Conservation (phyloP, 2,113 vertebrate species). For the Microcebus murinus region DNA sequence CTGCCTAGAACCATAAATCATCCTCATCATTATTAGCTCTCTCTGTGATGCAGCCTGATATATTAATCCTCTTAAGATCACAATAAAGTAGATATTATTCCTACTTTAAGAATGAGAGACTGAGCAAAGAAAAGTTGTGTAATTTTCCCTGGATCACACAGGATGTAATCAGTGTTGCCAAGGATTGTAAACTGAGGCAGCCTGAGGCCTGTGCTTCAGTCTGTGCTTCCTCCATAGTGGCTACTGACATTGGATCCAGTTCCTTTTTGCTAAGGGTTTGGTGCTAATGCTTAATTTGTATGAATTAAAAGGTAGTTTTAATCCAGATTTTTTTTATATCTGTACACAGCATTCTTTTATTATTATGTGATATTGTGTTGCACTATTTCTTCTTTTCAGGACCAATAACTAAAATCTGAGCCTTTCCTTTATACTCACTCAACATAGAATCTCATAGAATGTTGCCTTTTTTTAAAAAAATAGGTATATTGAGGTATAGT, state of each 20-base stretch:
- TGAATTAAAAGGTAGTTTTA: background rate
- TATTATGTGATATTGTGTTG: no score
- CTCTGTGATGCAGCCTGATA: background rate
- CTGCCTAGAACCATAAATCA: background rate
- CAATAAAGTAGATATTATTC: background rate
- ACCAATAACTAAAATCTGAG: background rate
- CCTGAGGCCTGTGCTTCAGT: background rate
- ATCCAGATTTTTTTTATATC: background rate
- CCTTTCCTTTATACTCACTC: background rate
- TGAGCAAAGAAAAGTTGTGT: background rate
- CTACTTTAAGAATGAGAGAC: background rate
- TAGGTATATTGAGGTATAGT: background rate
- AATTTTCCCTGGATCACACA: background rate
- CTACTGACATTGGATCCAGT: background rate
- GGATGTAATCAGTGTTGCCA: background rate
- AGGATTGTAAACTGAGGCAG: background rate
- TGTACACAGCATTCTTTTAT: background rate
- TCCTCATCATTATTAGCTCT: background rate
- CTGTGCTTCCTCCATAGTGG: background rate
- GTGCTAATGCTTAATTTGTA: background rate
- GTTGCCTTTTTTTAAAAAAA: background rate
- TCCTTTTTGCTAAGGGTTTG: background rate
- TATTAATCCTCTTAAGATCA: background rate
- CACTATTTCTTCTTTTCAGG: background rate
- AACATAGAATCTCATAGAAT: background rate